Conservation (phyloP, 2,888 invertebrate species). For the Crepidodera aurea region DNA sequence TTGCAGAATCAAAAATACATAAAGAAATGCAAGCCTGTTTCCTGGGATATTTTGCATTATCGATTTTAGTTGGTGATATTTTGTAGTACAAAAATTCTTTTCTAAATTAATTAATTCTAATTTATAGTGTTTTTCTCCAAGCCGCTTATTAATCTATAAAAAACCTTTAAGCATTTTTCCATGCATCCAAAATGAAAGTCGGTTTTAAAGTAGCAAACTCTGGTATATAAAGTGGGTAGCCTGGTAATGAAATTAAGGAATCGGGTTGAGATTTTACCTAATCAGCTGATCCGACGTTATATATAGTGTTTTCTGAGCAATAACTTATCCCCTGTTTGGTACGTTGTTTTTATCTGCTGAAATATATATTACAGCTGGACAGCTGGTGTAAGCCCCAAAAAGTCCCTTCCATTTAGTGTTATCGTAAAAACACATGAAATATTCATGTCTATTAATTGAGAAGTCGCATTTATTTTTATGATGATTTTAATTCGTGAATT, state of each 20-base stretch:
- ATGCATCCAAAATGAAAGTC: too few species aligned
- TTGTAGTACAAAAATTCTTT: too few species aligned
- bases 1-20: too few species aligned
- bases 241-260: constrained; percentile 1
- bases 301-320: constrained; percentile 10
- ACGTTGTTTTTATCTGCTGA: constrained; percentile 18
- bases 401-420: constrained; percentile 4
- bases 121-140: too few species aligned
- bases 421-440: constrained; percentile 21
- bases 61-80: too few species aligned
- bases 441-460: constrained; percentile 17
- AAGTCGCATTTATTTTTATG: constrained; percentile 2
- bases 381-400: background rate
- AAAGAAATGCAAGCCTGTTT: too few species aligned
- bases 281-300: background rate
- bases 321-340: constrained; percentile 16
- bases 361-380: constrained; percentile 16
- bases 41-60: too few species aligned
- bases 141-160: too few species aligned
- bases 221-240: background rate
- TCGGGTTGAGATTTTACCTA: background rate
- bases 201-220: too few species aligned
- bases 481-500: background rate
- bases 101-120: too few species aligned
- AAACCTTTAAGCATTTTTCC: too few species aligned